A percentile compares a stretch with the other conserved stretches of the same genome.
Evolutionary conservation across 2,113 vertebrate species (phyloP).

Genomic region (Falcunculus frontatus): DNA sequence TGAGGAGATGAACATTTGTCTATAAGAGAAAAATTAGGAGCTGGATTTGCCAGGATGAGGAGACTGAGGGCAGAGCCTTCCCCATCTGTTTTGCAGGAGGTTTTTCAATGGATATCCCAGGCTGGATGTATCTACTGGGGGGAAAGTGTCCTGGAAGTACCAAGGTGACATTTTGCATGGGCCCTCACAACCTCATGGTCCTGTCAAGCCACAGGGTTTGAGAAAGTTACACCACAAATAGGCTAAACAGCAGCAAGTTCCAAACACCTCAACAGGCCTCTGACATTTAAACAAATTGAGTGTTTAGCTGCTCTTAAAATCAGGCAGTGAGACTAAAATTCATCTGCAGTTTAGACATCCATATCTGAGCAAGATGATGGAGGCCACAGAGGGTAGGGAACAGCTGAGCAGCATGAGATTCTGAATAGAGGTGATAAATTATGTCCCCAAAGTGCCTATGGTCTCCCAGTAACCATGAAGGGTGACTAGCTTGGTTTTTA

Average conservation of each 20-base stretch:
- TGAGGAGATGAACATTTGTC: background rate
- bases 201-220: background rate
- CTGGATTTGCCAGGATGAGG: background rate
- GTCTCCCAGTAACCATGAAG: background rate
- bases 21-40: background rate
- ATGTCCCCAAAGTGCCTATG: background rate
- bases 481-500: background rate
- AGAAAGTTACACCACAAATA: background rate
- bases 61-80: background rate
- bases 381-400: background rate
- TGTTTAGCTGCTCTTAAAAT: background rate
- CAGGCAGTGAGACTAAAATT: background rate
- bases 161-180: background rate
- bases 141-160: background rate
- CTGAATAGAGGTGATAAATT: background rate
- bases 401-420: background rate
- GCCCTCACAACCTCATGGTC: background rate
- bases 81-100: background rate
- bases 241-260: background rate
- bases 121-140: background rate
- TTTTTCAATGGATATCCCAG: background rate
- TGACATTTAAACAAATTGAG: background rate
- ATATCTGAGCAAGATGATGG: background rate
- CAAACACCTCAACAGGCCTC: background rate
- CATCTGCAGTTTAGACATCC: background rate